Evolutionary conservation across 2,888 invertebrate species (phyloP), one percentile per base, ranked within the genome.

Genomic region (Ornithoptera priamus): DNA sequence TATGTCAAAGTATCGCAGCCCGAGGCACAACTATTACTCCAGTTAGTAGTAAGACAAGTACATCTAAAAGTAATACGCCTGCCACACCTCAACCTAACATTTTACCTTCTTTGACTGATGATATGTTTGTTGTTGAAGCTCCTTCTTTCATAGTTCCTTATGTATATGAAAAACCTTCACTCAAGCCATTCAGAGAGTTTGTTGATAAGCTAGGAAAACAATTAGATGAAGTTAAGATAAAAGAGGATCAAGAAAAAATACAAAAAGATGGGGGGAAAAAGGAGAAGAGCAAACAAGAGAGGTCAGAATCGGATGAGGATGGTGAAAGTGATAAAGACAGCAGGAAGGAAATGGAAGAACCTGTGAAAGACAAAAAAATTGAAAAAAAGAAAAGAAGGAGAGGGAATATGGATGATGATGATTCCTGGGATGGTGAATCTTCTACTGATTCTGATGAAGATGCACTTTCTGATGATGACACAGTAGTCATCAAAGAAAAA

Each of bases 91-190:
- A 87, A 76, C 85, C 89, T 59, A 90, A 85, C 70, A 92, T 97
- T 75, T 86, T 97, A 78, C 97, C 97, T 20, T 96, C 97, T 18
- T 88, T 98, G 30, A 97, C 97, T 56, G 97, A 98, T 86, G 97
- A 97, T 78, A 97, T 97, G 96, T 97, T 96, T 89, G 97, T 97
- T 36, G 96, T 98, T 36, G 97, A 98, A 89, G 97, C 97, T 42
- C 97, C 98, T 15, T 97, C 97, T 56, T 97, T 98, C 82, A 97
- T 98, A 85, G 97, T 98, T 75, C 98, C 98, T 56, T 98, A 97
- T 86, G 97, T 97, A 18, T 97, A 97, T 89, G 97, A 98, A 85
- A 97, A 97, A 85, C 97, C 97, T 30, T 97, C 97, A 0, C 89
- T 96, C 1, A 96, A 96, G 80, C 96, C 96, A 72, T 94, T 97